Base-by-base conservation (phyloP, 2,797 vertebrate species). In the Enteromius fasciolatus region DNA sequence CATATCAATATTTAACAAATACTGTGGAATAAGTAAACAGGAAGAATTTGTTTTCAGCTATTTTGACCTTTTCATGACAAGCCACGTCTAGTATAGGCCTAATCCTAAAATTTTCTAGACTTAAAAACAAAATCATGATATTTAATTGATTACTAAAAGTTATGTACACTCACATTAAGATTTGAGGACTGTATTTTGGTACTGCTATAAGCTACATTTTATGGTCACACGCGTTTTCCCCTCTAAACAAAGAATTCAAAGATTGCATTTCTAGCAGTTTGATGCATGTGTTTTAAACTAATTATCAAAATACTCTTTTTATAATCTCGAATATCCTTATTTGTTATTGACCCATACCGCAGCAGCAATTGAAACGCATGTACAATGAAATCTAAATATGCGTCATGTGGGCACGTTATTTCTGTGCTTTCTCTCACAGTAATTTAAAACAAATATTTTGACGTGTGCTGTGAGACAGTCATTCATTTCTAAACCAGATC, bases 371-470 rank as follows among this genome's bases (percentile, higher is more conserved):
- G 20, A 73, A 48, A 57, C 39, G 64, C 48, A 18, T 4, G 25
- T 20, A 64, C 28, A 63, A 23, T 63, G 41, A 73, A 80, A 63
- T 17, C 39, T 11, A 63, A 61, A 46, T 69, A 44, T 50, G 79
- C 28, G 31, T 80, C 41, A 33, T 72, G 23, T 9, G 20, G 25
- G 8, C 14, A 64, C 9, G 23, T 63, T 64, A 25, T 73, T 36
- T 61, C 39, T 46, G 17, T 44, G 75, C 66, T 44, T 54, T 80
- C 67, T 61, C 54, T 72, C 9, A 15, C 68, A 48, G 20, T 81
- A 50, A 81, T 64, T 41, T 84, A 39, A 68, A 69, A 41, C 28
- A 33, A 69, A 76, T 48, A 76, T 33, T 76, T 18, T 63, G 52
- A 18, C 23, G 4, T 52, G 61, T 33, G 36, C 15, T 75, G 15